These are phyloP conservation scores for Synanthedon tipuliformis DNA, from an alignment of 2,888 invertebrate species.

Conservation along the genomic window DNA sequence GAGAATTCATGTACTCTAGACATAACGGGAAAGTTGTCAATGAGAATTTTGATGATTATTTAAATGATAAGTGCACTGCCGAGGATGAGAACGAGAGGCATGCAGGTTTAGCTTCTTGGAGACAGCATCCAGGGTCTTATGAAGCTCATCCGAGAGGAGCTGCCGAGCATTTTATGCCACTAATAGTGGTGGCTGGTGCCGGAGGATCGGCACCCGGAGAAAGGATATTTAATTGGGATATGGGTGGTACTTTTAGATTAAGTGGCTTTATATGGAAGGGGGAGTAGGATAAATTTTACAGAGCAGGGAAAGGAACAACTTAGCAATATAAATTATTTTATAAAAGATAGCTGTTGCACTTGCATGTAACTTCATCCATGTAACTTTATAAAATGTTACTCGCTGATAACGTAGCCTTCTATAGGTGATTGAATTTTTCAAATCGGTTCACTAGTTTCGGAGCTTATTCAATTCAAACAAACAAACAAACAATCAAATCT, in stretches of 20 bases:
- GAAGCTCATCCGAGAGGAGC: slow-evolving; percentile 49
- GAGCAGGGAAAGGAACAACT: no score
- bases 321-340: no score
- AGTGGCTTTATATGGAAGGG: slow-evolving; percentile 57
- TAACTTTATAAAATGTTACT: no score
- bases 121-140: slow-evolving; percentile 38
- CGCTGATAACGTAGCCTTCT: no score
- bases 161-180: slow-evolving; percentile 59
- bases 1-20: slow-evolving; percentile 35
- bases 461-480: no score
- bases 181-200: slow-evolving; percentile 52
- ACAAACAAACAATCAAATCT: no score
- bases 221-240: slow-evolving; percentile 56
- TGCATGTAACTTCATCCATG: no score
- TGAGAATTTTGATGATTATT: slow-evolving; percentile 49
- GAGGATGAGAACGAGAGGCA: slow-evolving; percentile 30
- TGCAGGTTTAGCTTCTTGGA: slow-evolving; percentile 37
- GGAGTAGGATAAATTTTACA: slow-evolving; percentile 13
- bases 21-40: slow-evolving; percentile 33
- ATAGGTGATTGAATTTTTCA: no score
- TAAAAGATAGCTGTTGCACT: no score
- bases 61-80: slow-evolving; percentile 42
- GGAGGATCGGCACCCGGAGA: slow-evolving; percentile 42
- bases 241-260: slow-evolving; percentile 43
- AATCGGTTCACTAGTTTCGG: no score